Conservation (phyloP, 2,113 vertebrate species). For the Ahaetulla prasina region DNA sequence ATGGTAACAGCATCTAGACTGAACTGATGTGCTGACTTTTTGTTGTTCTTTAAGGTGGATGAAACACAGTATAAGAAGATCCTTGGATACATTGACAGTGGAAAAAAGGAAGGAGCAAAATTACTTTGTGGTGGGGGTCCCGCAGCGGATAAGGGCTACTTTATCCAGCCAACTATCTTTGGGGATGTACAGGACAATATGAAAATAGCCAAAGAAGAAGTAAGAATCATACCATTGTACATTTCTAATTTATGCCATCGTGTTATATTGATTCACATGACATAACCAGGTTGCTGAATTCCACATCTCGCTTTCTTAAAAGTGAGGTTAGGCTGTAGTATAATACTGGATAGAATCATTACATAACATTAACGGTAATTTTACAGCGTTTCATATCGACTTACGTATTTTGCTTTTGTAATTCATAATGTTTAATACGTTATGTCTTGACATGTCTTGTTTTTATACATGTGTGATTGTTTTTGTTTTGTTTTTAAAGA, state of each 20-base stretch:
- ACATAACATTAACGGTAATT: no score
- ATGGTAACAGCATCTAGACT: fast-evolving
- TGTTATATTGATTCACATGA: background rate
- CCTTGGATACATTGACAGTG: conserved; percentile 84
- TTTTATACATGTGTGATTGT: no score
- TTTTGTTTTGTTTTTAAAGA: no score
- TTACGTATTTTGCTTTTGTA: no score
- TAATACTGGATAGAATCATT: background rate
- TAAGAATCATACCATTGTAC: conserved; percentile 41
- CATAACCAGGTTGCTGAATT: fast-evolving
- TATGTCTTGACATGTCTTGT: no score
- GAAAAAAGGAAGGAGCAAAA: conserved; percentile 89
- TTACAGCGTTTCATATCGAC: no score
- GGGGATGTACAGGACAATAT: conserved; percentile 90
- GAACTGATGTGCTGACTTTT: conserved; percentile 6
- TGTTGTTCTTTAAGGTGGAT: conserved; percentile 75
- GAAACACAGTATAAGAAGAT: conserved; percentile 93
- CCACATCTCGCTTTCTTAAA: background rate
- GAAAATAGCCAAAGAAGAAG: conserved; percentile 94
- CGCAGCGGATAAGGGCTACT: conserved; percentile 90
- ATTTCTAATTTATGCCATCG: background rate
- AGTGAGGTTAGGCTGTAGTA: background rate
- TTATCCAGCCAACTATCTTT: conserved; percentile 94
- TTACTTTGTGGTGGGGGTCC: conserved; percentile 87
- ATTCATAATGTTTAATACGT: no score